Evolutionary conservation across 2,113 vertebrate species (phyloP).

Genomic region (Leptodactylus fuscus): DNA sequence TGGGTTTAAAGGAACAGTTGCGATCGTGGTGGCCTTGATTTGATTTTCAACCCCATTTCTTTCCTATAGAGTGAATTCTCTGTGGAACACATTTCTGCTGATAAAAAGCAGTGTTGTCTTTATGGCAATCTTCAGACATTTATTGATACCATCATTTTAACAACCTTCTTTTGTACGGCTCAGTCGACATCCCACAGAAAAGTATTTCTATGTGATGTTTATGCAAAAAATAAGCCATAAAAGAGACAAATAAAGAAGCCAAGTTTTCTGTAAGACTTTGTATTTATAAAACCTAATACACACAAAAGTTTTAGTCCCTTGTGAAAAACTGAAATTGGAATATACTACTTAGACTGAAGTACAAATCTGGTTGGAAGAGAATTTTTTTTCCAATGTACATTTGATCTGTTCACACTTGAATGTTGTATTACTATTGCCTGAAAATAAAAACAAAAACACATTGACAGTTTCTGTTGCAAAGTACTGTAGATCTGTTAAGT

Average conservation of each 20-base stretch:
- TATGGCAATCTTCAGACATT: slow-evolving; percentile 44
- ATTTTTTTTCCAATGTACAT: background rate
- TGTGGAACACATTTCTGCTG: slow-evolving; percentile 32
- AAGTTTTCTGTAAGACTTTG: background rate
- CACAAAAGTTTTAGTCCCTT: background rate
- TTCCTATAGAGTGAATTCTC: slow-evolving; percentile 44
- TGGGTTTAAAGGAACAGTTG: slow-evolving; percentile 55
- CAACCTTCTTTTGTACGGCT: slow-evolving; percentile 19
- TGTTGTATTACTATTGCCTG: background rate
- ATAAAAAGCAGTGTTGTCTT: slow-evolving; percentile 45
- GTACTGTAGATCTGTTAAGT: no score
- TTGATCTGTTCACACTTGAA: background rate
- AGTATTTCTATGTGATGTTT: slow-evolving; percentile 22
- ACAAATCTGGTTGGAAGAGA: background rate
- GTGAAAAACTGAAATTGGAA: background rate
- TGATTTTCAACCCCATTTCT: slow-evolving; percentile 51
- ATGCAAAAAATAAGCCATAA: background rate
- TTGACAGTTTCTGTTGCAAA: background rate
- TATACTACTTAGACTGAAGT: background rate
- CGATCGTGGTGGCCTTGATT: slow-evolving; percentile 33
- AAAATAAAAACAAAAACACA: background rate
- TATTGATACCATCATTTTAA: slow-evolving; percentile 45
- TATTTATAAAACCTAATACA: background rate
- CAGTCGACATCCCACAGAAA: slow-evolving; percentile 33
- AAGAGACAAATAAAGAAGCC: background rate